A percentile compares a stretch with the other conserved stretches of the same genome.
Conservation (phyloP, 2,797 vertebrate genomes). For the Lagocephalus sceleratus region DNA sequence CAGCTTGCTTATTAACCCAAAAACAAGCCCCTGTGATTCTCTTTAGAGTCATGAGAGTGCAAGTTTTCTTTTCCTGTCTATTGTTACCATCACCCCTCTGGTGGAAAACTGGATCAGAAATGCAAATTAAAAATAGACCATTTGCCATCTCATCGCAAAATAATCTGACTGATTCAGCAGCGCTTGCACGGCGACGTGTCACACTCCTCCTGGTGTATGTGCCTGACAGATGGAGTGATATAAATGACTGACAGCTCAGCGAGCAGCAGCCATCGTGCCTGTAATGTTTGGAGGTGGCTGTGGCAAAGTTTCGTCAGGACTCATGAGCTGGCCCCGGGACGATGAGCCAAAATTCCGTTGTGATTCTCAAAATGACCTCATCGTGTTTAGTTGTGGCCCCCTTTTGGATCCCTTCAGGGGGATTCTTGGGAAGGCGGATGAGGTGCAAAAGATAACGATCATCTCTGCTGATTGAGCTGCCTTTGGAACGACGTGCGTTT, state of each 20-base stretch:
- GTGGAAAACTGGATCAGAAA: neutral
- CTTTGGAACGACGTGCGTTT: conserved; percentile 24
- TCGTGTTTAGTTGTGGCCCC: too few species aligned
- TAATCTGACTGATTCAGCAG: conserved; percentile 1
- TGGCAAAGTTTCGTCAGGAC: neutral
- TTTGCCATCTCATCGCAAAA: neutral
- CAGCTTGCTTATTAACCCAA: too few species aligned
- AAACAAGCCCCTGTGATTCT: too few species aligned
- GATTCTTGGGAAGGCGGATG: conserved; percentile 5
- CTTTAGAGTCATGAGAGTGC: neutral
- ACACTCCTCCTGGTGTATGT: neutral
- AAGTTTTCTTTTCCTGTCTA: conserved; percentile 1
- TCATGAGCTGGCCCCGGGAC: neutral
- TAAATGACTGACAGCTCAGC: conserved; percentile 2
- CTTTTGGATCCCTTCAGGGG: too few species aligned
- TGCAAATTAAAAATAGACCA: neutral
- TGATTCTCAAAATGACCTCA: too few species aligned
- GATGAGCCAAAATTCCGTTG: neutral
- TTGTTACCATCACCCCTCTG: neutral
- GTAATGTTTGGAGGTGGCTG: conserved; percentile 14
- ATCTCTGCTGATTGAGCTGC: conserved; percentile 46
- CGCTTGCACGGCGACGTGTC: neutral
- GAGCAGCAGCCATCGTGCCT: conserved; percentile 11
- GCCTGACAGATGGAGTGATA: conserved; percentile 7
- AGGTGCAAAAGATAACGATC: conserved; percentile 45